Conservation (phyloP, 2,888 invertebrate genomes). For the Oeneis ivallda region DNA sequence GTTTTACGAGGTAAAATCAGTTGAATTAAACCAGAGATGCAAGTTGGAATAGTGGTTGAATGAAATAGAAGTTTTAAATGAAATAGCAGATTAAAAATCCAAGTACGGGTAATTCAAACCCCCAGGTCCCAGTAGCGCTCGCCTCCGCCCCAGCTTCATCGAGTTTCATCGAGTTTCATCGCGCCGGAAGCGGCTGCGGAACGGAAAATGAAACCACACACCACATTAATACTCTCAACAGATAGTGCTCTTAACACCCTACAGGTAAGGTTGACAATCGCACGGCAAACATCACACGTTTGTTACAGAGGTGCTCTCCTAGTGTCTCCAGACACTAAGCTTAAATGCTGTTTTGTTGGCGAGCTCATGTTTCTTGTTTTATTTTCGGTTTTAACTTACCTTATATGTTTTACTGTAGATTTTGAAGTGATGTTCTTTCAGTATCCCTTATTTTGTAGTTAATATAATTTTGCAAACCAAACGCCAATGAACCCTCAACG, state of each 20-base stretch:
- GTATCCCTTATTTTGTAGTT: too few species aligned
- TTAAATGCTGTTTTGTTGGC: conserved; percentile 1
- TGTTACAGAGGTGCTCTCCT: neutral
- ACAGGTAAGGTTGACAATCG: neutral
- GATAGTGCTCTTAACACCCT: neutral
- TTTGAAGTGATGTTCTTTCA: neutral
- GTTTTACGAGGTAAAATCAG: neutral
- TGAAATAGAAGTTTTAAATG: neutral
- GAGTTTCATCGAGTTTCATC: conserved; percentile 25
- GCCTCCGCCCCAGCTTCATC: conserved; percentile 23
- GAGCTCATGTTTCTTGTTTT: conserved; percentile 5
- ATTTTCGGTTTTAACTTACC: neutral
- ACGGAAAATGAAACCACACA: conserved; percentile 25
- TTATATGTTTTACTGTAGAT: neutral
- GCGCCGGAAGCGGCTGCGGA: conserved; percentile 29
- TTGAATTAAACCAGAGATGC: neutral
- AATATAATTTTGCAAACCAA: too few species aligned
- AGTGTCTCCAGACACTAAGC: neutral
- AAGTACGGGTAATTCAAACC: neutral
- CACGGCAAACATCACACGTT: neutral
- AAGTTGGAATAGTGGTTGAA: neutral
- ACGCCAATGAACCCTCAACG: too few species aligned
- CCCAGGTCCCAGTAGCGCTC: neutral
- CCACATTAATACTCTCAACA: conserved; percentile 17
- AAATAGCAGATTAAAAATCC: neutral